Evolutionary conservation across 2,888 invertebrate species (phyloP), one percentile per base, ranked within the genome.

Genomic region (Drosophila longiperda): DNA sequence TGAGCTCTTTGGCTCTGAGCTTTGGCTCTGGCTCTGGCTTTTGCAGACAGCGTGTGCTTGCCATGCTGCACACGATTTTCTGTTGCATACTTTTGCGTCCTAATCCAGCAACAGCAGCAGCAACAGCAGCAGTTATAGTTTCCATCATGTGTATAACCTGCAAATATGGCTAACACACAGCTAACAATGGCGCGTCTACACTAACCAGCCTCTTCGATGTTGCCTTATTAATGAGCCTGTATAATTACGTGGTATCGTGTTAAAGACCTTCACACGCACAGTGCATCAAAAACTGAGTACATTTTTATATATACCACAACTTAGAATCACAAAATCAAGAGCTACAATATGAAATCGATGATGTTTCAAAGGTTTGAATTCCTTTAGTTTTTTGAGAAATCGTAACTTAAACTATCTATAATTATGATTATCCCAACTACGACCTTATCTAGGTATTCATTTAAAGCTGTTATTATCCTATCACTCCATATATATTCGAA

Each of bases 141-240:
- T 29, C 20, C 20, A 52, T 34, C 40, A 32, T 20, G 11, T 32
- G 33, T 42, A 57, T 2, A 36, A 26, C 38, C 40, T 49, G 49
- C 55, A 54, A 66, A 73, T 64, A 58, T 78, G 74, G 52, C 29
- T 29, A 29, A 29, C 40, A 66, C 55, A 64, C 83, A 36, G 23
- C 36, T 55, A 72, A 75, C 64, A 60, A 75, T 68, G 65, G 48
- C 69, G 40, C 66, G 61, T 50, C 63, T 72, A 20, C 20, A 12
- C 40, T 36, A 57, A 55, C 57, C 62, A 77, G 62, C 66, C 73
- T 63, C 54, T 65, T 54, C 40, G 64, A 66, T 85, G 79, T 50
- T 84, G 78, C 62, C 73, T 80, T 84, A 73, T 85, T 85, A 87
- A 85, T 85, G 87, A 87, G 55, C 75, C 65, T 68, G 66, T 66